These are phyloP conservation scores for Electrophaes corylata DNA, from an alignment of 2,888 invertebrate species.

Conservation along the genomic window DNA sequence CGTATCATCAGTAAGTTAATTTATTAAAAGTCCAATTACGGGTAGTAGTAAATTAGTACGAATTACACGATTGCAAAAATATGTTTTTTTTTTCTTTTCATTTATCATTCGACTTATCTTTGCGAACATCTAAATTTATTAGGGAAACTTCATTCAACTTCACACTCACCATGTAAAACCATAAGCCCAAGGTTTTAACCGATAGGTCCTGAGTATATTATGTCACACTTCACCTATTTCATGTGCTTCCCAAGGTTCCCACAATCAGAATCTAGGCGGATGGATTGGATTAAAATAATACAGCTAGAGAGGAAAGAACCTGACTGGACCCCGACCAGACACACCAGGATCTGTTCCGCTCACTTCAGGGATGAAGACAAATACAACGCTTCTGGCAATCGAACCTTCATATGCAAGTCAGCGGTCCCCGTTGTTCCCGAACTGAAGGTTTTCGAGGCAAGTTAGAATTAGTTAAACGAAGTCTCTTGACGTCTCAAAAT, in stretches of 20 bases:
- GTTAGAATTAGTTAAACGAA: background rate
- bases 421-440: conserved; percentile 31
- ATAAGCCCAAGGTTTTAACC: background rate
- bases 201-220: background rate
- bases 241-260: conserved; percentile 33
- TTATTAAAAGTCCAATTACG: background rate
- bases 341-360: conserved; percentile 37
- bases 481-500: background rate
- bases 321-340: conserved; percentile 34
- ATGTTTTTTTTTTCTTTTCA: background rate
- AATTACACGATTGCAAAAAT: background rate
- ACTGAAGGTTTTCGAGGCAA: conserved; percentile 16
- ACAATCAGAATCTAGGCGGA: conserved; percentile 17
- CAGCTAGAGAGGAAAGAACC: conserved; percentile 28
- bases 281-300: conserved; percentile 34
- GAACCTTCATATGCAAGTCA: conserved; percentile 28
- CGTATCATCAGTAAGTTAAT: conserved; percentile 37
- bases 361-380: conserved; percentile 38
- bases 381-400: conserved; percentile 27
- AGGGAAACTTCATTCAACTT: too few relatives aligned
- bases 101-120: background rate
- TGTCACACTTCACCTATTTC: background rate
- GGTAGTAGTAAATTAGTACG: too few relatives aligned
- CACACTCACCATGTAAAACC: too few relatives aligned
- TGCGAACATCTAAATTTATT: background rate